A percentile compares a stretch with the other conserved stretches of the same genome.
Evolutionary conservation across 2,113 vertebrate genomes (phyloP).

Genomic region (Fulmarus glacialis): DNA sequence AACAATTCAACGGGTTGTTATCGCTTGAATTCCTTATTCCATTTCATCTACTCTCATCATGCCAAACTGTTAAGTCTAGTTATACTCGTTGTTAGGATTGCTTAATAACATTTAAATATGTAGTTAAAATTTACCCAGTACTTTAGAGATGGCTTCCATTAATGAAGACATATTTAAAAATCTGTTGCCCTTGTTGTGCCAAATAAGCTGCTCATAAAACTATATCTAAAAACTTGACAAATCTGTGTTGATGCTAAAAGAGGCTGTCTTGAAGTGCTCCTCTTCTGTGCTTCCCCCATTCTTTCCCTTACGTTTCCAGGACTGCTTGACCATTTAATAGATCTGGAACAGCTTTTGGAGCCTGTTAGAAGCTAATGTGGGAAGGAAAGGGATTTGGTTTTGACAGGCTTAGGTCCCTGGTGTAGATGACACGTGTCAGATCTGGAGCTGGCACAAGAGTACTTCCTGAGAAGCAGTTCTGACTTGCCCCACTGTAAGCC

Average conservation of each 20-base stretch:
- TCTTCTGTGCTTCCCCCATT: not conserved
- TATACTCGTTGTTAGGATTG: not conserved
- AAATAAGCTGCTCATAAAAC: not conserved
- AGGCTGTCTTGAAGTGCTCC: not conserved
- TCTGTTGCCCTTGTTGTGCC: not conserved
- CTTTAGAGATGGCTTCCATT: not conserved
- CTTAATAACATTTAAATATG: not conserved
- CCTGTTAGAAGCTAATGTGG: not conserved
- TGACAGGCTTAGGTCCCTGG: not conserved
- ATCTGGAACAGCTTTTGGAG: not conserved
- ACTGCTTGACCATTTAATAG: not conserved
- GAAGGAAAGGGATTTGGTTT: not conserved
- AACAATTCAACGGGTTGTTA: not conserved
- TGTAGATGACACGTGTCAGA: not conserved
- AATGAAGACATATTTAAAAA: not conserved
- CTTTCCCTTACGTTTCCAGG: not conserved
- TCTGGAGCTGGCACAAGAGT: not conserved
- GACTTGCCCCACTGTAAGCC: not conserved
- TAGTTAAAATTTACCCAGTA: not conserved
- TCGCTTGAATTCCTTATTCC: not conserved
- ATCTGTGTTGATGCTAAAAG: not conserved
- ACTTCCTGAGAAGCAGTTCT: not conserved
- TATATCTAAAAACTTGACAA: not conserved
- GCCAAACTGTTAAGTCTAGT: not conserved
- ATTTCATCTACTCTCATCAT: not conserved